phyloP scores from a whole-genome alignment of 2,113 vertebrate genomes.

The Sinocyclocheilus anophthalmus region DNA sequence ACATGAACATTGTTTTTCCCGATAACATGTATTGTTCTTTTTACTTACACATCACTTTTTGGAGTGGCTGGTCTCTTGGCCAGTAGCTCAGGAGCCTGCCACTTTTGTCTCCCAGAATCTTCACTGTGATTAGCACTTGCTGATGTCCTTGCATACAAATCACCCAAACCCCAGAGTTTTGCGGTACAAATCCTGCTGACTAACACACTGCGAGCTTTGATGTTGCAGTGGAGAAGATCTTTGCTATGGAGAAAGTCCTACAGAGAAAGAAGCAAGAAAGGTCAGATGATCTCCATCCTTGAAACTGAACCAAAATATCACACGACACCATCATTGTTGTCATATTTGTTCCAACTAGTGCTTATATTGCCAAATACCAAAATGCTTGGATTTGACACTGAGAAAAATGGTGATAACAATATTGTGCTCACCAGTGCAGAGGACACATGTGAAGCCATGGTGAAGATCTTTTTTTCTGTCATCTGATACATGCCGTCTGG shows the following conservation, averaged over 20 bases:
- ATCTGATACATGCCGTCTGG: constrained; percentile 68
- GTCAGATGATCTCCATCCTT: no score
- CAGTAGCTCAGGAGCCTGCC: constrained; percentile 89
- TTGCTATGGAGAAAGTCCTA: constrained; percentile 88
- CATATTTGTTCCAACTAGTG: no score
- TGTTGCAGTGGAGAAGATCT: constrained; percentile 84
- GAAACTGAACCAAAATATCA: neutral
- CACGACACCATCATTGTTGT: neutral
- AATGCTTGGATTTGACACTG: neutral
- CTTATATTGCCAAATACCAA: neutral
- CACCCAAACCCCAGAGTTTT: constrained; percentile 86
- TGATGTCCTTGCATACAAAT: constrained; percentile 76
- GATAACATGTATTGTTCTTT: neutral
- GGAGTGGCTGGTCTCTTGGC: constrained; percentile 72
- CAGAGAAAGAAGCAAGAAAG: neutral
- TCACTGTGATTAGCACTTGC: constrained; percentile 64
- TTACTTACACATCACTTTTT: constrained; percentile 85
- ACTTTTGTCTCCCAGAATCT: constrained; percentile 83
- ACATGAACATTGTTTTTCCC: neutral
- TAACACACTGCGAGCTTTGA: constrained; percentile 86
- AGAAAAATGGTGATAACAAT: neutral
- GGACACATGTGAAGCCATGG: constrained; percentile 75
- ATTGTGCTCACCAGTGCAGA: constrained; percentile 74
- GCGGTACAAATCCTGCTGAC: constrained; percentile 80
- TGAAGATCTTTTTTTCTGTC: constrained; percentile 75